These are phyloP conservation scores for Pollenia griseotomentosa DNA, from an alignment of 2,888 invertebrate genomes.

Conservation along the genomic window DNA sequence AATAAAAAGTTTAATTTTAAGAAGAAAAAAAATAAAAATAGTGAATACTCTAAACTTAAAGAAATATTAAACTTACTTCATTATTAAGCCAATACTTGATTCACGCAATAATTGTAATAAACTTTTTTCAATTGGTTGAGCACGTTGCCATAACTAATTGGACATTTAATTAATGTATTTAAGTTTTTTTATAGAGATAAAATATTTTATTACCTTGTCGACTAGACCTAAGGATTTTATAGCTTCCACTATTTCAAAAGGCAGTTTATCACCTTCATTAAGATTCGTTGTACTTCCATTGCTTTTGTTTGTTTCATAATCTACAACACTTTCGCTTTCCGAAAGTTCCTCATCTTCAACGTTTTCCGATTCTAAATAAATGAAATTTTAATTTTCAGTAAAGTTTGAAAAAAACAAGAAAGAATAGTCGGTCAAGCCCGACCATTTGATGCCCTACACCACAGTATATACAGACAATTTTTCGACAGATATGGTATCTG, in stretches of 20 bases:
- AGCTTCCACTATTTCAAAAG: constrained; percentile 87
- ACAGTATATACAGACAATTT: too few species aligned
- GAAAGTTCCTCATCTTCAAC: constrained; percentile 85
- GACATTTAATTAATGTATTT: neutral
- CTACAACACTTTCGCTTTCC: constrained; percentile 83
- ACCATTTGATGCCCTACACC: too few species aligned
- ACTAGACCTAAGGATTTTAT: constrained; percentile 86
- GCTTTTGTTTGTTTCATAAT: constrained; percentile 79
- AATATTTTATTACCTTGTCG: constrained; percentile 84
- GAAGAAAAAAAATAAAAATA: constrained; percentile 20
- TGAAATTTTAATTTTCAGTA: neutral
- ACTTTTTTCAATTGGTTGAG: constrained; percentile 85
- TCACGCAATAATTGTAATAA: constrained; percentile 85
- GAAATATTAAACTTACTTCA: constrained; percentile 83
- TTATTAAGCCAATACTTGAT: constrained; percentile 84
- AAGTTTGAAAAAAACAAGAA: neutral
- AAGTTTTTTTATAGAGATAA: neutral
- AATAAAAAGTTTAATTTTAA: neutral
- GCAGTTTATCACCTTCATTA: constrained; percentile 85
- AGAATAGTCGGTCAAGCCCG: too few species aligned
- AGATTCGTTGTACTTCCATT: constrained; percentile 74
- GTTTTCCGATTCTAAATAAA: constrained; percentile 74
- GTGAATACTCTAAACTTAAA: neutral
- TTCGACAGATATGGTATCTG: too few species aligned
- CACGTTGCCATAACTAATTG: constrained; percentile 78